Evolutionary conservation across 2,113 vertebrate genomes (phyloP).

Genomic region (Rhinogobius similis): DNA sequence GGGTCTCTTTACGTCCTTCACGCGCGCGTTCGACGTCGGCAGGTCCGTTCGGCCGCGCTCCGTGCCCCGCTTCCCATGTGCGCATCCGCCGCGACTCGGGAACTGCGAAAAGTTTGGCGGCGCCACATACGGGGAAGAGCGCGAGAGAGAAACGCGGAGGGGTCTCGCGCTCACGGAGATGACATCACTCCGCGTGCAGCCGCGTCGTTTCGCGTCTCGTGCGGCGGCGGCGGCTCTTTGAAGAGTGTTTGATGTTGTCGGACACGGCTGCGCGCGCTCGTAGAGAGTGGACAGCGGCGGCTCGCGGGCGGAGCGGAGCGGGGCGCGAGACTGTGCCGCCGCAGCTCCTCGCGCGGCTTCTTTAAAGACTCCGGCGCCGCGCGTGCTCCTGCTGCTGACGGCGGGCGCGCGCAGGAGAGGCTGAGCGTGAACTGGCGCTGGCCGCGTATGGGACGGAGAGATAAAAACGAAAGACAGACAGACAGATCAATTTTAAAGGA

Average conservation of each 20-base stretch:
- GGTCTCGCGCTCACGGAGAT: slow-evolving; percentile 70
- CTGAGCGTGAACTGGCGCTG: not conserved
- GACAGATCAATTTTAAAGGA: too few species aligned
- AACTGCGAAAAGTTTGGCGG: slow-evolving; percentile 77
- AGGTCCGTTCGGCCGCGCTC: slow-evolving; percentile 54
- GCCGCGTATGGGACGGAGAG: too few species aligned
- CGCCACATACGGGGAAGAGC: slow-evolving; percentile 27
- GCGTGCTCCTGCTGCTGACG: not conserved
- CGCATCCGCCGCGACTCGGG: slow-evolving; percentile 20
- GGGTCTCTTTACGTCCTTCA: slow-evolving; percentile 24
- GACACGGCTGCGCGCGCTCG: not conserved
- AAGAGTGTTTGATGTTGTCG: not conserved
- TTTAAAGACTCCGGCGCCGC: not conserved
- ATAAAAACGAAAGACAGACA: too few species aligned
- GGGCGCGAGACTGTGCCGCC: not conserved
- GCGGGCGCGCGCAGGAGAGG: not conserved
- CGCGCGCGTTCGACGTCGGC: slow-evolving; percentile 27
- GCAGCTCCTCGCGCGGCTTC: slow-evolving; percentile 2
- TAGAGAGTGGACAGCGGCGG: not conserved
- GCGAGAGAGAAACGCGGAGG: slow-evolving; percentile 17
- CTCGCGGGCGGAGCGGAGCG: not conserved
- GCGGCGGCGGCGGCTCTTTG: not conserved
- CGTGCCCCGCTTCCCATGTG: slow-evolving; percentile 60
- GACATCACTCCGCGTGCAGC: not conserved
- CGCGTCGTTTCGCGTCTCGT: not conserved